phyloP scores from a whole-genome alignment of 2,113 vertebrate genomes.

The Phyllostomus hastatus region DNA sequence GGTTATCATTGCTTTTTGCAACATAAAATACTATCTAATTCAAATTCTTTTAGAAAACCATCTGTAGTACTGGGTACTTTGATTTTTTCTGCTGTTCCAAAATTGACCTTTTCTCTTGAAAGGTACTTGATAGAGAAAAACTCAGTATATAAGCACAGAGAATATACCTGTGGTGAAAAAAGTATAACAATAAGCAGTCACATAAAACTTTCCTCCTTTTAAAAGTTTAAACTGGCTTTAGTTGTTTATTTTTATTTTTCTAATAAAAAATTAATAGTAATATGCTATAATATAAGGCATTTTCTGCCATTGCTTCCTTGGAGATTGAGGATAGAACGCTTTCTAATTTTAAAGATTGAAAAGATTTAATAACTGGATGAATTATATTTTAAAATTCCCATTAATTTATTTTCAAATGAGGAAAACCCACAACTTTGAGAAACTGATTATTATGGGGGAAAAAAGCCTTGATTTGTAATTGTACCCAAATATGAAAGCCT shows the following conservation, averaged over 20 bases:
- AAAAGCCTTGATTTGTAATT: constrained; percentile 72
- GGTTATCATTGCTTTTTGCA: constrained; percentile 39
- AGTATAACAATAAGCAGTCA: neutral
- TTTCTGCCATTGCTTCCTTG: constrained; percentile 42
- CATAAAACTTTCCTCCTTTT: constrained; percentile 21
- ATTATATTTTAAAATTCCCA: constrained; percentile 72
- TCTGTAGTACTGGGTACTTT: constrained; percentile 4
- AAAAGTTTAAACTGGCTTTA: constrained; percentile 35
- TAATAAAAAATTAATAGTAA: constrained; percentile 54
- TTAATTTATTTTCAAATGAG: constrained; percentile 75
- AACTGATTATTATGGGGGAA: constrained; percentile 68
- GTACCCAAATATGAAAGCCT: constrained; percentile 74
- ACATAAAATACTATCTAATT: constrained; percentile 2
- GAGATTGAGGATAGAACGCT: constrained; percentile 27
- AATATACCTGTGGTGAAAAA: constrained; percentile 6
- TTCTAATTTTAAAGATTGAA: constrained; percentile 71
- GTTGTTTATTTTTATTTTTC: constrained; percentile 38
- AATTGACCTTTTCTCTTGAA: neutral
- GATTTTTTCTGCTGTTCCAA: constrained; percentile 1
- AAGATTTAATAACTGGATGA: constrained; percentile 69
- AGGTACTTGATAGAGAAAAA: constrained; percentile 47
- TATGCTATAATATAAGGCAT: constrained; percentile 12
- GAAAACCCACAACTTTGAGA: constrained; percentile 68
- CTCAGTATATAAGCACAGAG: constrained; percentile 24
- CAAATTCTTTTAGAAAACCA: constrained; percentile 40